Evolutionary conservation across 2,888 invertebrate species (phyloP), one percentile per base, ranked within the genome.

Genomic region (Heteromurus nitidus): DNA sequence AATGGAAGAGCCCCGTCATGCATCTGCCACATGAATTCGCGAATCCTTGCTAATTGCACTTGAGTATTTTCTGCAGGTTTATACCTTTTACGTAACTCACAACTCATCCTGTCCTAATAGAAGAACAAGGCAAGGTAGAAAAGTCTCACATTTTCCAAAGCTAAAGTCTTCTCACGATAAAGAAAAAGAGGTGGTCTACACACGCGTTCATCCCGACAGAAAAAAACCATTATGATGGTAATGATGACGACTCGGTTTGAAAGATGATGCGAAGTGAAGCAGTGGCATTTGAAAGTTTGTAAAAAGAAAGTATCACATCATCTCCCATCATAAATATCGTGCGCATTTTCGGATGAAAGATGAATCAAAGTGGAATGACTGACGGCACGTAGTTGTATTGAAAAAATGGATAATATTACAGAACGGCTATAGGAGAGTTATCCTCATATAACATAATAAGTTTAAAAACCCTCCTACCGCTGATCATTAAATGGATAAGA

Each of bases 401-500:
- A 47, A 47, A 47, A 47, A 47, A 47, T n/a, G n/a, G 7, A 47
- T 47, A 47, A 47, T 47, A 16, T n/a, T n/a, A n/a, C n/a, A n/a
- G n/a, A n/a, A n/a, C n/a, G n/a, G n/a, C n/a, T n/a, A 47, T 47
- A n/a, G n/a, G 47, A 47, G 47, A 11, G 11, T 11, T n/a, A 47
- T 47, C 3, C 11, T 47, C 47, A 47, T 47, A n/a, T n/a, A n/a
- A n/a, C 47, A 47, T 36, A 5, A 9, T 16, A n/a, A 47, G 47
- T 16, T 2, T 11, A 18, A 55, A 55, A 55, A 55, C 7, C 55
- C 55, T 55, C 26, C 55, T 55, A 22, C 31, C 20, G 62, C 31
- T 31, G 31, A 31, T 62, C 62, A 30, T 62, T 62, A 62, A 62
- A 31, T 62, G 62, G 62, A 62, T 62, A 62, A 62, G 31, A 31